Base-by-base conservation (phyloP, 2,797 vertebrate genomes). In the Rhadinocentrus ornatus region DNA sequence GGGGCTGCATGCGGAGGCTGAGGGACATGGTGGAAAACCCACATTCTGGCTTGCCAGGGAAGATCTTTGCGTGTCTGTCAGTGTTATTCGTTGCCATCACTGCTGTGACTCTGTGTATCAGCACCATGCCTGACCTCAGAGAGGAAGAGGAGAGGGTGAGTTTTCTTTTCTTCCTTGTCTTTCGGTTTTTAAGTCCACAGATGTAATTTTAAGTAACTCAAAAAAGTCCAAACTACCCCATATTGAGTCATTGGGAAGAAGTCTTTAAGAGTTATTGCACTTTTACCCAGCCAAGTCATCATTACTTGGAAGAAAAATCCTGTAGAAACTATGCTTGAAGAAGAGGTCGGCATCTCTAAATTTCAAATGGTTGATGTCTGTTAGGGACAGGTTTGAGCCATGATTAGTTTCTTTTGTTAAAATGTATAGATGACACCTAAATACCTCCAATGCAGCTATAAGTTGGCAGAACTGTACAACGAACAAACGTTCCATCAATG, bases 91-190 rank as follows among this genome's bases (percentile, higher is more conserved):
- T 99, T 83, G 96, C 95, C 80, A 97, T 98, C 90, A 98, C 97
- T 0, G 95, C 97, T 0, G 96, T 99, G 73, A 98, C 96, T 71
- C 94, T 99, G 80, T 99, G 97, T 82, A 92, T 98, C 86, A 97
- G 98, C 93, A 99, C 98, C 89, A 98, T 99, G 97, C 97, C 98
- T 0, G 97, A 99, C 84, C 91, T 99, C 80, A 93, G 97, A 80
- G 96, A 95, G 7, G 97, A 99, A 76, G 97, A 98, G 88, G 97
- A 98, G 85, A 92, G 95, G 95, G 97, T 99, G 90, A 97, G 97
- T 94, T 58, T n/a, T 39, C 39, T 26, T 54, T 9, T 11, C 26
- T n/a, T 29, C 27, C 24, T 52, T 22, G 22, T 24, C 50, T 29
- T 24, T 4, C 24, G 34, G 11, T 6, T 24, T 31, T 41, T 37